Conservation (phyloP, 2,113 vertebrate genomes). For the Struthio camelus region DNA sequence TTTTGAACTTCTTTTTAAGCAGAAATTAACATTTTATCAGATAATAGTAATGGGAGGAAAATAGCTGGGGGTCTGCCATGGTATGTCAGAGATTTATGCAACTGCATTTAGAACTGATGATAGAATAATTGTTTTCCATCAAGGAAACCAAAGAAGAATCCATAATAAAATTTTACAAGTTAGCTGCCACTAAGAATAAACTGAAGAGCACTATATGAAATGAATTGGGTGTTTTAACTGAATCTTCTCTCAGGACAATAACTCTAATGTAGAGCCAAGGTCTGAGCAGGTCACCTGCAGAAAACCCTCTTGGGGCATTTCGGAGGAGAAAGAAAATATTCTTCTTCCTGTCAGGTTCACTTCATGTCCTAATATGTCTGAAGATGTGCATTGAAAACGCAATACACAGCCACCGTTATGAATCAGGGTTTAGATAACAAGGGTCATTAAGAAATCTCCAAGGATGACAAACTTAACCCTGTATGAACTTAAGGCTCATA, state of each 20-base stretch:
- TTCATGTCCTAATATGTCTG: conserved; percentile 77
- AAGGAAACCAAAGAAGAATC: conserved; percentile 75
- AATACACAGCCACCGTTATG: conserved; percentile 59
- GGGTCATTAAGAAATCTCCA: conserved; percentile 73
- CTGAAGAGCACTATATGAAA: conserved; percentile 84
- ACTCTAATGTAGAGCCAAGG: conserved; percentile 82
- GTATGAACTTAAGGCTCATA: conserved; percentile 58
- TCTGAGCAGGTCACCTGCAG: conserved; percentile 77
- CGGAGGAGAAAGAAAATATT: conserved; percentile 77
- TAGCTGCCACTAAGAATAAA: conserved; percentile 82
- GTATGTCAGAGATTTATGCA: conserved; percentile 24
- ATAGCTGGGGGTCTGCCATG: conserved; percentile 21
- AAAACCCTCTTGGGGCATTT: conserved; percentile 75
- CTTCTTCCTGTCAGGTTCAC: conserved; percentile 77
- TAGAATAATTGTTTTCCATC: conserved; percentile 76
- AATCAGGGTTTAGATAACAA: conserved; percentile 64
- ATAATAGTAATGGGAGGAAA: conserved; percentile 21
- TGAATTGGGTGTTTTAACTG: conserved; percentile 83
- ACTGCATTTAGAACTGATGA: conserved; percentile 70
- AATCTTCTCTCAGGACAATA: conserved; percentile 87
- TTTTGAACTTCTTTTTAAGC: background rate
- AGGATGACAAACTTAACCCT: conserved; percentile 78
- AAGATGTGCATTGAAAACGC: conserved; percentile 73
- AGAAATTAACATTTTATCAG: conserved; percentile 25
- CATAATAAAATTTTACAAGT: conserved; percentile 86